Conservation (phyloP, 2,888 invertebrate genomes). For the Cheilosia impressa region DNA sequence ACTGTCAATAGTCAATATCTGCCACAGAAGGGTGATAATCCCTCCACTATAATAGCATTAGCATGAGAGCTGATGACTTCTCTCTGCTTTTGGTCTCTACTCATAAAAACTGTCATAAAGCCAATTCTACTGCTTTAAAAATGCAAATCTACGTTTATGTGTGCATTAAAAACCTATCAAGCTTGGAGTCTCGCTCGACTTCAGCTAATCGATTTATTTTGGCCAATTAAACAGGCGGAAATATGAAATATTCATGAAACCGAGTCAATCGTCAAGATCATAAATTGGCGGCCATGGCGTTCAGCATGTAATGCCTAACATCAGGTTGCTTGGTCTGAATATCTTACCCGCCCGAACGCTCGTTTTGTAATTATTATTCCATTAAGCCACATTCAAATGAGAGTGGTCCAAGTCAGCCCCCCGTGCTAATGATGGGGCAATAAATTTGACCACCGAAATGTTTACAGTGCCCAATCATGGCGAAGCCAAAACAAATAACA, state of each 20-base stretch:
- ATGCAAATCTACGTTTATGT: too few species aligned
- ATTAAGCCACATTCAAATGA: conserved; percentile 36
- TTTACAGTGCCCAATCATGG: conserved; percentile 64
- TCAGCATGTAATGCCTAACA: not conserved
- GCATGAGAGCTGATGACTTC: too few species aligned
- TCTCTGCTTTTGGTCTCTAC: too few species aligned
- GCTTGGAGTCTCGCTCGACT: not conserved
- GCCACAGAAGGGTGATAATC: too few species aligned
- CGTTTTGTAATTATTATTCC: conserved; percentile 54
- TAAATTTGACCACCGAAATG: conserved; percentile 61
- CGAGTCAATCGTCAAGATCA: conserved; percentile 22
- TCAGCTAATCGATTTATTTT: not conserved
- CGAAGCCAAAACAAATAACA: conserved; percentile 63
- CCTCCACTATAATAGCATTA: too few species aligned
- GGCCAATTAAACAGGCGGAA: conserved; percentile 7
- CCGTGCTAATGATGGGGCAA: conserved; percentile 48
- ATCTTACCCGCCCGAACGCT: conserved; percentile 22
- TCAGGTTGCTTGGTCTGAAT: conserved; percentile 14
- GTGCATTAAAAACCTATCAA: not conserved
- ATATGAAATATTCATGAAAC: conserved; percentile 49
- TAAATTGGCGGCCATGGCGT: conserved; percentile 7
- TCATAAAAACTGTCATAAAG: too few species aligned
- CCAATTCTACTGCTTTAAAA: too few species aligned
- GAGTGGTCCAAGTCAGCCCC: conserved; percentile 8
- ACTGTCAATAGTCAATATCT: too few species aligned